These are phyloP conservation scores for Trichonephila clavipes DNA, from an alignment of 1,140 invertebrate genomes.

Conservation along the genomic window DNA sequence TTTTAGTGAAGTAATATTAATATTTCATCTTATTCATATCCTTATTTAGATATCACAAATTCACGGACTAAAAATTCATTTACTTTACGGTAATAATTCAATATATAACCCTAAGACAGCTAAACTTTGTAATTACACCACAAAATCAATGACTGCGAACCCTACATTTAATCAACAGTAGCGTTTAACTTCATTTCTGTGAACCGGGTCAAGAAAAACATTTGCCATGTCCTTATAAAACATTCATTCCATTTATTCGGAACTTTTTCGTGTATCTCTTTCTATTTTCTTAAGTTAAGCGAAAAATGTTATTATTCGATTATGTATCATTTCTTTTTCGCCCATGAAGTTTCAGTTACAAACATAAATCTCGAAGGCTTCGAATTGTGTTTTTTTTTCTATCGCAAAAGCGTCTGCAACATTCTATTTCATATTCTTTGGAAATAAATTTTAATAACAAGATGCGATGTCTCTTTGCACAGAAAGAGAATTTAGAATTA, in stretches of 20 bases:
- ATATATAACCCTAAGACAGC: background rate
- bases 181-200: background rate
- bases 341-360: background rate
- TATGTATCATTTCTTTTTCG: background rate
- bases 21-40: no score
- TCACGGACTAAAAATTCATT: background rate
- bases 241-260: background rate
- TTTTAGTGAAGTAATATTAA: no score
- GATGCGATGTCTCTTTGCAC: background rate
- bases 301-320: background rate
- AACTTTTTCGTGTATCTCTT: background rate
- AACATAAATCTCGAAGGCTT: background rate
- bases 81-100: background rate
- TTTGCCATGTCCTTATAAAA: background rate
- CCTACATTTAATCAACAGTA: constrained; percentile 21
- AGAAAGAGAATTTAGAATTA: background rate
- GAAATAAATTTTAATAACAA: background rate
- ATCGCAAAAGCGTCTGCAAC: background rate
- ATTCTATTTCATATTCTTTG: background rate
- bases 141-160: background rate
- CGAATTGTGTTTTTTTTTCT: background rate
- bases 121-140: background rate
- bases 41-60: background rate
- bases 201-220: background rate
- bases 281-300: background rate